A percentile compares a stretch with the other conserved stretches of the same genome.
phyloP scores from a whole-genome alignment of 2,113 vertebrate genomes.

The Corvus cornix region DNA sequence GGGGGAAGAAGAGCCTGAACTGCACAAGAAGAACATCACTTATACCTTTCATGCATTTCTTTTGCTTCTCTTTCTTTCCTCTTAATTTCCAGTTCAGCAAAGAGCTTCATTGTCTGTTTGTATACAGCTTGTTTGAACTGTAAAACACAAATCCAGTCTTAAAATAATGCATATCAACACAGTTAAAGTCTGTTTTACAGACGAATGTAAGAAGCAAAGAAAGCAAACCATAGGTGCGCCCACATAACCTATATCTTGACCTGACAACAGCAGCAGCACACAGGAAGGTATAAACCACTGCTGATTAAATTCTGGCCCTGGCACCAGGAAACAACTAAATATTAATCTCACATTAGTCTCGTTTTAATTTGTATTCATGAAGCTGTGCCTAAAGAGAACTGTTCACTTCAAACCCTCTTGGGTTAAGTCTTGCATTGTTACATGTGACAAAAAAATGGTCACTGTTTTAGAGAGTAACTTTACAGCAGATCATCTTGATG shows the following conservation, averaged over 20 bases:
- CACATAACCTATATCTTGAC: background rate
- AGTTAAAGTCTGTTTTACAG: background rate
- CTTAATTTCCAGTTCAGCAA: conserved; percentile 98
- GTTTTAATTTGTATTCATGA: background rate
- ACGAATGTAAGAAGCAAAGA: background rate
- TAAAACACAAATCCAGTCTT: conserved; percentile 37
- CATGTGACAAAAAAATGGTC: background rate
- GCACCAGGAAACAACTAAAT: background rate
- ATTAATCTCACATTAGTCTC: background rate
- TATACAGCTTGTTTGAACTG: conserved; percentile 97
- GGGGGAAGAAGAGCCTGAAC: background rate
- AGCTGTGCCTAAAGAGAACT: background rate
- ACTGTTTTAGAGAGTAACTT: background rate
- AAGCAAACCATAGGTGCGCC: background rate
- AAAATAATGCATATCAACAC: background rate
- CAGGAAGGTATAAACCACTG: background rate
- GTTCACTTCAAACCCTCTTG: background rate
- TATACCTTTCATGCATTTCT: conserved; percentile 98
- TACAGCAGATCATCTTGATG: background rate
- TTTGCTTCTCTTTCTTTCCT: conserved; percentile 98
- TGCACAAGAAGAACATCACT: background rate
- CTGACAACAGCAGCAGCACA: background rate
- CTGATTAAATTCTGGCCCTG: background rate
- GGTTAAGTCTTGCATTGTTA: background rate
- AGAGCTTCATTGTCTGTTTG: conserved; percentile 99